Percentiles rank a stretch among this genome's conserved stretches.
phyloP scores from a whole-genome alignment of 2,113 vertebrate species.

The Halcyon senegalensis region DNA sequence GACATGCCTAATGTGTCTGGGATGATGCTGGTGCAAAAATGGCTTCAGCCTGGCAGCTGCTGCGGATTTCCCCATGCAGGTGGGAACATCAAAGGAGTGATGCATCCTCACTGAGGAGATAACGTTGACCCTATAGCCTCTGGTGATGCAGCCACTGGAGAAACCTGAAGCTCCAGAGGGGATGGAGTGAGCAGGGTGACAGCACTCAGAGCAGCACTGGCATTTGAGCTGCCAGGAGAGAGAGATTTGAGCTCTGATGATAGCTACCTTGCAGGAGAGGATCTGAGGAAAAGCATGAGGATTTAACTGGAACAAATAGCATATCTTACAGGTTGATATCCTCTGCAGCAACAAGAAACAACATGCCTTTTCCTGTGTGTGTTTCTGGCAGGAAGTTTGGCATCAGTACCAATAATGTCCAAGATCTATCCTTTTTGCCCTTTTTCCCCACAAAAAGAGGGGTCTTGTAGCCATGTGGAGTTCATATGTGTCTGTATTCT shows the following conservation, averaged over 20 bases:
- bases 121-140: not conserved
- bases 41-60: not conserved
- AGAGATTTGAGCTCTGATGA: not conserved
- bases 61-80: rapidly evolving
- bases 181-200: not conserved
- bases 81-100: not conserved
- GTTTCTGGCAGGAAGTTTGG: not conserved
- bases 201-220: not conserved
- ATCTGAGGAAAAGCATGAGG: not conserved
- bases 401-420: not conserved
- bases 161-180: not conserved
- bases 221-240: not conserved
- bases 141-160: not conserved
- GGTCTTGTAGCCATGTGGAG: not conserved
- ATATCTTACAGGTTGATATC: not conserved
- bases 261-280: not conserved
- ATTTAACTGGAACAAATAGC: not conserved
- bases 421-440: not conserved
- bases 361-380: rapidly evolving
- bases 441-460: not conserved
- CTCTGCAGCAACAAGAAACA: not conserved
- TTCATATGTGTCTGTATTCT: not conserved
- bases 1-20: not conserved
- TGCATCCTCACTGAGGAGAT: not conserved
- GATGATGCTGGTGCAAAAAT: not conserved